Conservation (phyloP, 2,797 vertebrate species). For the Gymnothorax javanicus region DNA sequence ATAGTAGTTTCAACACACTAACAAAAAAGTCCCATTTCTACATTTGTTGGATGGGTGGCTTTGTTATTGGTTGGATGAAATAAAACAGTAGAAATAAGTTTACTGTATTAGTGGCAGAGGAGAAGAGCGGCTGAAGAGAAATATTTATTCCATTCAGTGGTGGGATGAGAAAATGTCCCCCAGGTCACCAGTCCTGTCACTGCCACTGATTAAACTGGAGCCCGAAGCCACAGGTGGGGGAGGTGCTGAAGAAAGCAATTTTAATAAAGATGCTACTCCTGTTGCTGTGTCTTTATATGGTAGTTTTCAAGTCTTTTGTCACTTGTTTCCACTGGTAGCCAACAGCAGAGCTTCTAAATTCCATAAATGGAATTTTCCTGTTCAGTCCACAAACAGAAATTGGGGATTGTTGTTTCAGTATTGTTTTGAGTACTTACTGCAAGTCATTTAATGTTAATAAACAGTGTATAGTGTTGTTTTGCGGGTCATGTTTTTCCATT, state of each 20-base stretch:
- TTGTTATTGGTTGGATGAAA: slow-evolving; percentile 33
- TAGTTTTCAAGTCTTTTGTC: slow-evolving; percentile 6
- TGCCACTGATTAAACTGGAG: slow-evolving; percentile 18
- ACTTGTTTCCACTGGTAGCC: background rate
- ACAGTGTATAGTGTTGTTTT: background rate
- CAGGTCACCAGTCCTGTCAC: slow-evolving; percentile 21
- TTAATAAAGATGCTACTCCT: slow-evolving; percentile 7
- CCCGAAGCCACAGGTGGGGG: background rate
- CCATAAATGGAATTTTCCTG: background rate
- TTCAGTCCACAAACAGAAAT: slow-evolving; percentile 1
- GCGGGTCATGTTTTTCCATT: background rate
- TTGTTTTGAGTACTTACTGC: background rate
- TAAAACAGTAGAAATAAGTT: slow-evolving; percentile 39
- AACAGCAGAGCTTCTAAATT: slow-evolving; percentile 2
- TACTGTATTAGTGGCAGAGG: slow-evolving; percentile 36
- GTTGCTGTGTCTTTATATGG: slow-evolving; percentile 9
- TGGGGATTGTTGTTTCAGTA: background rate
- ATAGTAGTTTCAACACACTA: background rate
- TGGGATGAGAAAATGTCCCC: slow-evolving; percentile 30
- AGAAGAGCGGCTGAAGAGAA: slow-evolving; percentile 34
- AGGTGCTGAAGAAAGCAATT: slow-evolving; percentile 11
- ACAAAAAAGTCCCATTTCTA: background rate
- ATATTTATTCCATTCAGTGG: slow-evolving; percentile 40
- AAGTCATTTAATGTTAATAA: background rate
- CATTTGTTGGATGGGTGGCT: background rate